Evolutionary conservation across 2,888 invertebrate species (phyloP), one percentile per base, ranked within the genome.

Genomic region (Platynereis dumerilii): DNA sequence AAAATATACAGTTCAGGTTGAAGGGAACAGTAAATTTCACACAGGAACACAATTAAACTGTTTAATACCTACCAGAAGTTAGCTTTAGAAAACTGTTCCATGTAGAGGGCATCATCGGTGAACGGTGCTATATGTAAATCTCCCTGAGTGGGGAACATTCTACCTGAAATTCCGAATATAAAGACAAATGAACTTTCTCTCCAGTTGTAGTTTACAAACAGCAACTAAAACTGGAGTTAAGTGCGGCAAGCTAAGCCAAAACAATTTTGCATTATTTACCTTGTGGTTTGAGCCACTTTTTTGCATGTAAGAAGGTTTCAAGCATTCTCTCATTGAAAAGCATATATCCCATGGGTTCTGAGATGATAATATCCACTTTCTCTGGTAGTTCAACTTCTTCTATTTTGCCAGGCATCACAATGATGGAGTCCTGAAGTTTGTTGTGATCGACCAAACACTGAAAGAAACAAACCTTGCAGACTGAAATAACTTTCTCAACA

Each of bases 321-420:
- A 99, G 87, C 99, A 99, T 99, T 70, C 98, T 88, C 85, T 99
- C 98, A 86, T 99, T 99, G 85, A 96, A 96, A 64, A 99, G 86
- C 98, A 99, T 98, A 84, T 99, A 99, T n/a, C 98, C 98, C 98
- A 99, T 99, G 0, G 98, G 98, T 86, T 99, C 99, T 1, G 96
- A 97, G 74, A 99, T 94, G 76, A 99, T 97, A 53, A 96, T 91
- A 86, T 99, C 98, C 24, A 99, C 97, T 78, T 88, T 89, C 84
- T 98, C 97, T 1, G 97, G 96, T 70, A 99, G 86, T 74, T 93
- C 92, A 54, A 99, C 93, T 86, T 99, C 99, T 85, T 99, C 99
- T 69, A 99, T 95, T 88, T 99, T 99, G 1, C 97, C 98, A 12
- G 97, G 92, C 75, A 99, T 91, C 2, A 99, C 96, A 70, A 91